Conservation (phyloP, 1,140 invertebrate species). For the Proctacanthus coquilletti region DNA sequence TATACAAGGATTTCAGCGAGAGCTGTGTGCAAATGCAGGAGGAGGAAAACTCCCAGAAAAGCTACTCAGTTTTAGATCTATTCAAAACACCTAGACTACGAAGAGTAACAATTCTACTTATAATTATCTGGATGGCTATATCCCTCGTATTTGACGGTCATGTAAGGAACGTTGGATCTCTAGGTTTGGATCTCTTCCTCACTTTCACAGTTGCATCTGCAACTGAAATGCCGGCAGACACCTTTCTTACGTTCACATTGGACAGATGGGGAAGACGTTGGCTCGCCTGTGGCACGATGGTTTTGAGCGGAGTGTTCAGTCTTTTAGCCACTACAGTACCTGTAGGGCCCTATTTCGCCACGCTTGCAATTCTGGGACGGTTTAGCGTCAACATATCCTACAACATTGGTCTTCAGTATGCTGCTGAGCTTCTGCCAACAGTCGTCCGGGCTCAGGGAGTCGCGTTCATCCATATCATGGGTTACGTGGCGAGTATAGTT, state of each 20-base stretch:
- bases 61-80: slow-evolving; percentile 61
- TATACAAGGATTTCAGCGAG: slow-evolving; percentile 51
- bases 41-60: slow-evolving; percentile 46
- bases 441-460: slow-evolving; percentile 73
- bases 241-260: slow-evolving; percentile 58
- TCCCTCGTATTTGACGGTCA: slow-evolving; percentile 77
- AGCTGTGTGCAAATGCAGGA: slow-evolving; percentile 32
- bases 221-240: slow-evolving; percentile 57
- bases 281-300: slow-evolving; percentile 64
- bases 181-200: slow-evolving; percentile 63
- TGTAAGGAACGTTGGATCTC: slow-evolving; percentile 63
- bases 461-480: slow-evolving; percentile 69
- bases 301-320: slow-evolving; percentile 64
- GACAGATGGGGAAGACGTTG: slow-evolving; percentile 71
- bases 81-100: slow-evolving; percentile 57
- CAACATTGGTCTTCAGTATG: slow-evolving; percentile 79
- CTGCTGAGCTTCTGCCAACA: slow-evolving; percentile 71
- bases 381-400: slow-evolving; percentile 77
- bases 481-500: slow-evolving; percentile 65
- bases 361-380: slow-evolving; percentile 58
- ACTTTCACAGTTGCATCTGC: slow-evolving; percentile 71
- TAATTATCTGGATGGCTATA: slow-evolving; percentile 73
- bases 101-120: slow-evolving; percentile 54
- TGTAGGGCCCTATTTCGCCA: slow-evolving; percentile 44
- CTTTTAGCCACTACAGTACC: slow-evolving; percentile 55